Conservation (phyloP, 2,113 vertebrate genomes). For the Silurus glanis region DNA sequence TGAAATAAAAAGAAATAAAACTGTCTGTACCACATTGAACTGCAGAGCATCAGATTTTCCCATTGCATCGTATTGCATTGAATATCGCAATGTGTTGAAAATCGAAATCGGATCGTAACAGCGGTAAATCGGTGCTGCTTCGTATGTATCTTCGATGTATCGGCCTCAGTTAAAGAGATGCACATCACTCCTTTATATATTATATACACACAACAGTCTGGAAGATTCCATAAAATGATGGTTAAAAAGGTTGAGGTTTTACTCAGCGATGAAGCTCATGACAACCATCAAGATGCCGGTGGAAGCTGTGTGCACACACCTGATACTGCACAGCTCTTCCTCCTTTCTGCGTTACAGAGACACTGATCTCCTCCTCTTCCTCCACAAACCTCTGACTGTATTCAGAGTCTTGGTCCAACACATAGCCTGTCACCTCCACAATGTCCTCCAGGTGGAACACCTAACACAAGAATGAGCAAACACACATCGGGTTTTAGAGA, state of each 20-base stretch:
- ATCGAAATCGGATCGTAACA: no score
- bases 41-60: no score
- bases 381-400: slow-evolving; percentile 93
- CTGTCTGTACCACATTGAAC: no score
- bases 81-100: no score
- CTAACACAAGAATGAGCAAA: slow-evolving; percentile 62
- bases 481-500: neutral
- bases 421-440: slow-evolving; percentile 91
- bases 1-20: no score
- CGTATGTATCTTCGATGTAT: no score
- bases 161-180: no score
- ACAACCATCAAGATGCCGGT: neutral
- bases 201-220: no score
- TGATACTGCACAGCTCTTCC: slow-evolving; percentile 80
- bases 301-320: slow-evolving; percentile 61
- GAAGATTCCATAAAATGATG: neutral
- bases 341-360: slow-evolving; percentile 84
- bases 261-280: neutral
- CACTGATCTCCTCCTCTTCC: slow-evolving; percentile 89
- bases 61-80: no score
- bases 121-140: no score
- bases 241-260: neutral
- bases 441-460: slow-evolving; percentile 92
- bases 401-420: slow-evolving; percentile 92
- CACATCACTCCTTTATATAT: no score